Conservation (phyloP, 2,888 invertebrate species). For the Icerya purchasi region DNA sequence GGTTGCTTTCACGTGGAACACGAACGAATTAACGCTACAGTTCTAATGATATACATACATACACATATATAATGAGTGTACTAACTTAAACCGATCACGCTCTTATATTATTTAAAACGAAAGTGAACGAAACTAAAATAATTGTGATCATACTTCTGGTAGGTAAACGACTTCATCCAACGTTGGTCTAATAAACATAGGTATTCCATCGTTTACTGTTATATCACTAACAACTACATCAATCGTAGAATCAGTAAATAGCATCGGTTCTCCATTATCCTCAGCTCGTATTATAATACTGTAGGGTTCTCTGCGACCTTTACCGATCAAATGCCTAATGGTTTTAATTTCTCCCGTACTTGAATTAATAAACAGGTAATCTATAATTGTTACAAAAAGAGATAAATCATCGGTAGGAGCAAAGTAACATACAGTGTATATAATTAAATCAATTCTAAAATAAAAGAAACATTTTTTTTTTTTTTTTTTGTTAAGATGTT, state of each 20-base stretch:
- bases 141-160: conserved; percentile 37
- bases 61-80: no score
- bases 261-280: conserved; percentile 40
- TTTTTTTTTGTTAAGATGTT: no score
- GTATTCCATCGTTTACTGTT: conserved; percentile 58
- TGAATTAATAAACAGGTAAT: conserved; percentile 42
- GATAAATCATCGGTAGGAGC: not conserved
- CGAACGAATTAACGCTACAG: conserved; percentile 45
- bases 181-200: conserved; percentile 46
- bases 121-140: no score
- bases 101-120: not conserved
- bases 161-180: conserved; percentile 44
- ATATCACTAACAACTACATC: conserved; percentile 54
- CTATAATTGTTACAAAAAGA: no score
- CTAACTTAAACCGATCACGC: not conserved
- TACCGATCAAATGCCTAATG: conserved; percentile 42
- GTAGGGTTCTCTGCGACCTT: conserved; percentile 53
- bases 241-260: conserved; percentile 39
- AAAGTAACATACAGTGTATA: no score
- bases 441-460: no score
- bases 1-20: conserved; percentile 51
- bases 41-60: conserved; percentile 34
- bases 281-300: conserved; percentile 41
- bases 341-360: conserved; percentile 45
- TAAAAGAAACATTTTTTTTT: no score